These are phyloP conservation scores for Hydra vulgaris DNA, from an alignment of 30 jellyfish, hydroid and myxozoan species.

Conservation along the genomic window DNA sequence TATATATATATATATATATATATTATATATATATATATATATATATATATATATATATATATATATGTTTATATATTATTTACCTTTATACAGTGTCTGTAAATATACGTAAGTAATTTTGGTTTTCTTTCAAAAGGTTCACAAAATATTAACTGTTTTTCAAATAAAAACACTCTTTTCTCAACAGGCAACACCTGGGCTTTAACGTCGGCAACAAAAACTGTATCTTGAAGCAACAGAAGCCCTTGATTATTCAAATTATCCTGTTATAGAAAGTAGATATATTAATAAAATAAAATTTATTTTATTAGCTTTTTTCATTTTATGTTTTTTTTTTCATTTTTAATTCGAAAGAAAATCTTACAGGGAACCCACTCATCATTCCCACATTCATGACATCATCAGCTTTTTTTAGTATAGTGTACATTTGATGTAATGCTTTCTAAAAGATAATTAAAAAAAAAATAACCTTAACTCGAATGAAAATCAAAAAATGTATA, in stretches of 20 bases:
- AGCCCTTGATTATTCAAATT: conserved; percentile 67
- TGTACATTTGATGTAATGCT: conserved; percentile 57
- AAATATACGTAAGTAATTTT: conserved; percentile 55
- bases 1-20: too few relatives aligned
- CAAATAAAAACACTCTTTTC: conserved; percentile 82
- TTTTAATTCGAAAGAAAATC: too few relatives aligned
- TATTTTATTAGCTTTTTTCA: too few relatives aligned
- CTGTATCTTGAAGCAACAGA: conserved; percentile 61
- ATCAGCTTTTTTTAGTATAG: conserved; percentile 58
- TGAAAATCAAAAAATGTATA: too few relatives aligned
- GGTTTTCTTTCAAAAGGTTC: conserved; percentile 80
- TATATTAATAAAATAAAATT: background rate
- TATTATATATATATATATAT: too few relatives aligned
- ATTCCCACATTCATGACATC: conserved; percentile 82
- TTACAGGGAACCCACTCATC: conserved; percentile 90
- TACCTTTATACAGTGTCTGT: conserved; percentile 80
- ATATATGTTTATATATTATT: background rate
- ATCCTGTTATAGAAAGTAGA: conserved; percentile 36
- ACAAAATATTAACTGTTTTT: conserved; percentile 56
- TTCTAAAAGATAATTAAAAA: conserved; percentile 26
- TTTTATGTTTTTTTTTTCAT: too few relatives aligned
- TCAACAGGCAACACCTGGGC: conserved; percentile 56
- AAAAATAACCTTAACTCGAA: background rate
- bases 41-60: background rate
- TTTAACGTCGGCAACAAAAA: conserved; percentile 75